Base-by-base conservation (phyloP, 2,888 invertebrate species). In the Epinotia brunnichana region DNA sequence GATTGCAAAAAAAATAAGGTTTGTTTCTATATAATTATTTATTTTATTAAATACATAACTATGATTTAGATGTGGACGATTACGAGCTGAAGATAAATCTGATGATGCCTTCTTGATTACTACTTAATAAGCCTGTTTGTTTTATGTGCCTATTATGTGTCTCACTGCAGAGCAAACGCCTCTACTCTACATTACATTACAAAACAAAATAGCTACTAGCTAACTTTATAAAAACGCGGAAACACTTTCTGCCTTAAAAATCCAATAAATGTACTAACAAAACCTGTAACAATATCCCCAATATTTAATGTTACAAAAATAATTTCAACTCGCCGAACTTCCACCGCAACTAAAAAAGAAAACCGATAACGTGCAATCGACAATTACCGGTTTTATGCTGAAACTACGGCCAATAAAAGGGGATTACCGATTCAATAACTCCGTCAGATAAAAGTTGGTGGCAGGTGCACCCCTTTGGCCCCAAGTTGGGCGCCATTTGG, bases 371-470 rank as follows among this genome's bases (percentile, higher is more conserved):
- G 72, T 51, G 62, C 72, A 51, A 66, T 67, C 69, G 63, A 82
- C 84, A 82, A 78, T 80, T 80, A 79, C 80, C 77, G 82, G 77
- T 81, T 84, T 85, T 83, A 81, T 82, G 81, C 80, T 81, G 81
- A 78, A 82, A 81, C 68, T 73, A 84, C 61, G 61, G 85, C 85
- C 85, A 88, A 89, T 89, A 89, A 89, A 88, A 84, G 82, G 79
- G 87, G 85, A 85, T 89, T 88, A 88, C 78, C 83, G 85, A 85
- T 89, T 87, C 88, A 86, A 89, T 88, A 89, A 87, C 83, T 85
- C 82, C 83, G 85, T 82, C 87, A 82, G 87, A 87, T 85, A 86
- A 83, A 85, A 87, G 80, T 85, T 83, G 79, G 76, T 77, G 56
- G 79, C 83, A 85, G 84, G 84, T 85, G 85, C 74, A 76, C 76